A percentile compares a stretch with the other conserved stretches of the same genome.
Evolutionary conservation across 2,797 vertebrate species (phyloP).

Genomic region (Esox masquinongy): DNA sequence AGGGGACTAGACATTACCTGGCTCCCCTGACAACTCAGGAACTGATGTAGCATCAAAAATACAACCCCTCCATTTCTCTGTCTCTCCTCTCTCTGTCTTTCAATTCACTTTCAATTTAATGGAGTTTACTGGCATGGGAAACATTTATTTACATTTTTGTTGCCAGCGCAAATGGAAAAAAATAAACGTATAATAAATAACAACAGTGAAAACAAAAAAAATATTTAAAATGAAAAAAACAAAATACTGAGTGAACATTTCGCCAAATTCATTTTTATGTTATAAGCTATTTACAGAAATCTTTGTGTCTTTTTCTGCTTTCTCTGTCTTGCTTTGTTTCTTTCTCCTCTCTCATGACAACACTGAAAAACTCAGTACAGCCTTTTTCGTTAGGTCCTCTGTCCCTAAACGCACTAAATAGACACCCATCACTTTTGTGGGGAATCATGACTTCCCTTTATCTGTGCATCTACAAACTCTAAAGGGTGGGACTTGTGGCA

Average conservation of each 20-base stretch:
- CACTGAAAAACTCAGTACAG: background rate
- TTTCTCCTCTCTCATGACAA: constrained; percentile 37
- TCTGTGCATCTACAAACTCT: constrained; percentile 46
- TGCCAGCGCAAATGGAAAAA: no score
- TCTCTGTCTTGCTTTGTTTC: constrained; percentile 22
- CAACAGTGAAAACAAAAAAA: no score
- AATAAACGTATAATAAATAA: no score
- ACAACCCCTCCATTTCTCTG: constrained; percentile 18
- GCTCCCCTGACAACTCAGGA: background rate
- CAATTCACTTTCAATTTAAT: background rate
- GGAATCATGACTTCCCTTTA: constrained; percentile 62
- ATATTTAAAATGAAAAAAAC: no score
- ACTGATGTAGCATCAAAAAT: background rate
- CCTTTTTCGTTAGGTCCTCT: constrained; percentile 47
- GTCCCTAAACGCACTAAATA: constrained; percentile 51
- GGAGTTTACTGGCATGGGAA: no score
- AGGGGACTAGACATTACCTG: background rate
- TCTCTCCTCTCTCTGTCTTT: constrained; percentile 29
- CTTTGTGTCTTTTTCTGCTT: constrained; percentile 30
- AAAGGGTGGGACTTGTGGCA: constrained; percentile 50
- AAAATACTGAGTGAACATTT: no score
- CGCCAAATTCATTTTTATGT: no score
- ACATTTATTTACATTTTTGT: no score
- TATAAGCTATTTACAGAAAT: no score
- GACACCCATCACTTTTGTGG: constrained; percentile 56